Base-by-base conservation (phyloP, 2,113 vertebrate genomes). In the Sitta europaea region DNA sequence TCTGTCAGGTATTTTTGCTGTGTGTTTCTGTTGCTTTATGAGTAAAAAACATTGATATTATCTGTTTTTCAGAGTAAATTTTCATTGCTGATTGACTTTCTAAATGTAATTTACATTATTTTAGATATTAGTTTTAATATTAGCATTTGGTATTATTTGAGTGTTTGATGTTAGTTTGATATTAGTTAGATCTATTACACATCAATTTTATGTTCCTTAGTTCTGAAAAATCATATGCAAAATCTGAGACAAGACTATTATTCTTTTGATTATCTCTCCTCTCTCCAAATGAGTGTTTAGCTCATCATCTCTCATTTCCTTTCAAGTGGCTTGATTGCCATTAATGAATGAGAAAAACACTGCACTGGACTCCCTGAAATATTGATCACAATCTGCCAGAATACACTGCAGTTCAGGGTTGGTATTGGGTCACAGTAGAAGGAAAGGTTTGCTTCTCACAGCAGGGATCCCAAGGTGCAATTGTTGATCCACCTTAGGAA, bases 261-360 rank as follows among this genome's bases (percentile, higher is more conserved):
- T 90, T 88, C 62, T 86, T 82, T 77, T 96, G 63, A 86, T 83
- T 88, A 62, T 85, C 40, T 86, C 35, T 57, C 29, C 75, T 86
- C 58, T 91, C 58, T 92, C 35, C 82, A 88, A 93, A 94, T 90
- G 72, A 92, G 40, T 90, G 67, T 92, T 97, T 94, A 94, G 78
- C 67, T 96, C 54, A 71, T 83, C 86, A 83, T 77, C 36, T 92
- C 82, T 93, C 29, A 84, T 93, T 96, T 90, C 67, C 59, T 94
- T 96, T 92, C 82, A 96, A 94, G 92, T 80, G 67, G 16, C 82
- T 94, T 96, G 78, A 96, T 95, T 95, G 68, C 67, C 40, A 55
- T 55, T 94, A 90, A 80, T 94, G 88, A 94, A 73, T 86, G 94
- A 93, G 82, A 55, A 77, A 87, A 96, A 59, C 55, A 83, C n/a